These are phyloP conservation scores for Pseudochromis fuscus DNA, from an alignment of 2,797 vertebrate species.

Conservation along the genomic window DNA sequence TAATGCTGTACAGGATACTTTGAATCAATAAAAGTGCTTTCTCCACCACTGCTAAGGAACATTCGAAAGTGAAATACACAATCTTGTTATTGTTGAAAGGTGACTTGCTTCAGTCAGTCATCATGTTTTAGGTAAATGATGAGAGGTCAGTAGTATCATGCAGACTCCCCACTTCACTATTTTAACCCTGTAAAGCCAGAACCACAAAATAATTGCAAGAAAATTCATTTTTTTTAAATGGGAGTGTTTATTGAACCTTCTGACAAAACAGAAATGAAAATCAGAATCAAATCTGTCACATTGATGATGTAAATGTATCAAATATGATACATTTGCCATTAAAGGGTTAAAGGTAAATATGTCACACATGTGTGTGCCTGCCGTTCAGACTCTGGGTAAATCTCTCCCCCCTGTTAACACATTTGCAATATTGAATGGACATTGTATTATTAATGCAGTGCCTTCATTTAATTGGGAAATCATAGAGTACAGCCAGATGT, in stretches of 20 bases:
- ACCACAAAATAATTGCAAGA: too few species aligned
- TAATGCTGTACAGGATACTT: constrained; percentile 28
- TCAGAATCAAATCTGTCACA: too few species aligned
- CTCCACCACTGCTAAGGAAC: constrained; percentile 20
- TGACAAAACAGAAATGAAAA: too few species aligned
- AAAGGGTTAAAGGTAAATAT: constrained; percentile 37
- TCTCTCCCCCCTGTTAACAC: constrained; percentile 63
- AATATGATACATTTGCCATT: too few species aligned
- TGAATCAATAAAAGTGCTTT: constrained; percentile 32
- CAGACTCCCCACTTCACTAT: constrained; percentile 9
- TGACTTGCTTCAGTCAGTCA: constrained; percentile 54
- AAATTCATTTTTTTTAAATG: too few species aligned
- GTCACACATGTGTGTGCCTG: constrained; percentile 41
- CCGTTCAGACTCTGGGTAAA: constrained; percentile 42
- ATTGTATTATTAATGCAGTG: constrained; percentile 78
- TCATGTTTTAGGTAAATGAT: constrained; percentile 11
- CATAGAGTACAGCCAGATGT: constrained; percentile 65
- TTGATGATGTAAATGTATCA: too few species aligned
- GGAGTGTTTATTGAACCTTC: too few species aligned
- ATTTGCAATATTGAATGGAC: constrained; percentile 76
- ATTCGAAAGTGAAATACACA: constrained; percentile 12
- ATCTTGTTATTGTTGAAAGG: constrained; percentile 43
- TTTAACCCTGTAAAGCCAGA: too few species aligned
- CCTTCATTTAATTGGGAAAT: constrained; percentile 78
- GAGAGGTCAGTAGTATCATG: constrained; percentile 29